These are phyloP conservation scores for Phlogophora meticulosa DNA, from an alignment of 2,888 invertebrate species.

Conservation along the genomic window DNA sequence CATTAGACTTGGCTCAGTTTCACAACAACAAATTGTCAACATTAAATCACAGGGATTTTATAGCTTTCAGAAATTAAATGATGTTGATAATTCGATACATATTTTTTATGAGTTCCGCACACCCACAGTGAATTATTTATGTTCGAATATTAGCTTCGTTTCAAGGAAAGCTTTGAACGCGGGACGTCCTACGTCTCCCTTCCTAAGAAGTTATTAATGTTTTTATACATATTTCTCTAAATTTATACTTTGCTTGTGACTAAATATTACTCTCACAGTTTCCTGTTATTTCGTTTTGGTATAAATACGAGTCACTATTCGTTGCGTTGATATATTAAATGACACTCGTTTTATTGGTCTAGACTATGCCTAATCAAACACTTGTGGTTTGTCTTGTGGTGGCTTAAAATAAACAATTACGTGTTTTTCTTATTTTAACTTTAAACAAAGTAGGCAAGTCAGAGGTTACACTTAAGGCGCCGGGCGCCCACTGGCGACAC, in stretches of 20 bases:
- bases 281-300: conserved; percentile 59
- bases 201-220: conserved; percentile 43
- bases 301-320: conserved; percentile 34
- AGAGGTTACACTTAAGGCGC: too few species aligned
- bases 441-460: neutral
- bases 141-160: conserved; percentile 34
- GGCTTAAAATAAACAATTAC: conserved; percentile 26
- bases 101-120: conserved; percentile 53
- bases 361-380: conserved; percentile 15
- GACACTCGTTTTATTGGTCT: conserved; percentile 27
- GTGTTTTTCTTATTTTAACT: neutral
- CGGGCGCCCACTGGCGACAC: too few species aligned
- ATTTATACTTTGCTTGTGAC: conserved; percentile 34
- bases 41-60: conserved; percentile 40
- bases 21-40: conserved; percentile 43
- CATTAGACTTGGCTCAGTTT: conserved; percentile 43
- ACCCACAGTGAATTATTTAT: conserved; percentile 45
- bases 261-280: conserved; percentile 50
- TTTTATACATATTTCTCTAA: conserved; percentile 40
- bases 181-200: conserved; percentile 40
- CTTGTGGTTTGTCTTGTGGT: conserved; percentile 19
- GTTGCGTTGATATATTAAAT: conserved; percentile 21
- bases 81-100: conserved; percentile 43
- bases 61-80: conserved; percentile 45
- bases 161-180: conserved; percentile 62